Percentiles rank a stretch among this genome's conserved stretches.
These are phyloP conservation scores for Lordiphosa fenestrarum DNA, from an alignment of 2,888 invertebrate species.

Conservation along the genomic window DNA sequence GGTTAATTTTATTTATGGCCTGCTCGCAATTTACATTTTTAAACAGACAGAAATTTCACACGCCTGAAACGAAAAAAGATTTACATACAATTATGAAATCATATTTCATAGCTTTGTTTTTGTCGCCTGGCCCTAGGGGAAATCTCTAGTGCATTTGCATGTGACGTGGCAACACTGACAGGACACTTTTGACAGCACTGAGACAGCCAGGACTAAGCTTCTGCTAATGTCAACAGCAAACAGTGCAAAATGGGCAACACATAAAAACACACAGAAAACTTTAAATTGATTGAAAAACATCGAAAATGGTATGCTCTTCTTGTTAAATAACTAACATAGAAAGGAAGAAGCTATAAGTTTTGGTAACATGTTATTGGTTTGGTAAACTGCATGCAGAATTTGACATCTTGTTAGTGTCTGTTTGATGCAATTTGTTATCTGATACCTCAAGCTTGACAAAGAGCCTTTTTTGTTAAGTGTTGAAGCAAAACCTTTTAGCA, in stretches of 20 bases:
- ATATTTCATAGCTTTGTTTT: slow-evolving; percentile 42
- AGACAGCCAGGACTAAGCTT: slow-evolving; percentile 73
- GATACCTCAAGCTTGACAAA: no score
- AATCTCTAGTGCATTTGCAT: slow-evolving; percentile 17
- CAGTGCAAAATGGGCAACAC: slow-evolving; percentile 54
- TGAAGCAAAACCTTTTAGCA: no score
- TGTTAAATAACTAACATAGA: no score
- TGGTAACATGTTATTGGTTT: no score
- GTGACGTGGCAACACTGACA: slow-evolving; percentile 58
- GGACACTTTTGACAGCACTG: slow-evolving; percentile 61
- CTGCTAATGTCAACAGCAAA: slow-evolving; percentile 75
- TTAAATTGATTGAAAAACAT: not conserved
- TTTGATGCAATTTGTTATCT: no score
- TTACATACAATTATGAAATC: slow-evolving; percentile 62
- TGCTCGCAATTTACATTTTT: slow-evolving; percentile 58
- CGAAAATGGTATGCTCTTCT: not conserved
- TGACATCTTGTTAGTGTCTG: no score
- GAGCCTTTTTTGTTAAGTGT: no score
- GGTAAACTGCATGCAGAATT: no score
- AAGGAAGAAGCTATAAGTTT: no score
- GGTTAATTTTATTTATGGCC: slow-evolving; percentile 75
- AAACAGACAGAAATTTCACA: slow-evolving; percentile 36
- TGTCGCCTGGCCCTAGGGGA: no score
- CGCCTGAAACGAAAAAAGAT: slow-evolving; percentile 10
- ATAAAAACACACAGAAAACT: not conserved